Evolutionary conservation across 1,140 invertebrate species (phyloP).

Genomic region (Macrotrachela quadricornifera): DNA sequence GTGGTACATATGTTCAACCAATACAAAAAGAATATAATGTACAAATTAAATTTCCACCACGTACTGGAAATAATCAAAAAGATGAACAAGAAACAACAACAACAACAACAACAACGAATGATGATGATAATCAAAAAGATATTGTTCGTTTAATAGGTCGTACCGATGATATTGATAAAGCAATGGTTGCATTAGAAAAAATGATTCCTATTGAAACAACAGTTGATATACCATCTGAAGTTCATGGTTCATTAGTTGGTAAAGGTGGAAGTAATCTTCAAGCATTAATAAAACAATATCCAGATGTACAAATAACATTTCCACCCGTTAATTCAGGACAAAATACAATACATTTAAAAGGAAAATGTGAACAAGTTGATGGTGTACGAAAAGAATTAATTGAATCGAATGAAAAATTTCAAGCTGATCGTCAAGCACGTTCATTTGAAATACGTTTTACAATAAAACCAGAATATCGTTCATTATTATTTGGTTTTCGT

Average conservation of each 20-base stretch:
- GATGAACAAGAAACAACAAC: not conserved
- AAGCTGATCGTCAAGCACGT: too few relatives aligned
- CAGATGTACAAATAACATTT: slow-evolving; percentile 69
- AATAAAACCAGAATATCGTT: too few relatives aligned
- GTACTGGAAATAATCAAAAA: slow-evolving; percentile 16
- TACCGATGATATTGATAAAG: not conserved
- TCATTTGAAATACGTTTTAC: too few relatives aligned
- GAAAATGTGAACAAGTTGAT: too few relatives aligned
- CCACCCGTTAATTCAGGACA: slow-evolving; percentile 57
- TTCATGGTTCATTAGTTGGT: too few relatives aligned
- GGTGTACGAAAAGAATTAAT: too few relatives aligned
- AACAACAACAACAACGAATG: not conserved
- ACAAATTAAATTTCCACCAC: slow-evolving; percentile 29
- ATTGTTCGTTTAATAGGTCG: not conserved
- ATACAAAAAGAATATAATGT: slow-evolving; percentile 23
- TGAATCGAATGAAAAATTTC: too few relatives aligned
- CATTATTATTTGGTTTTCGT: too few relatives aligned
- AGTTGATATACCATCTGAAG: too few relatives aligned
- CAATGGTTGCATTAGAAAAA: not conserved
- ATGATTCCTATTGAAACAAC: not conserved
- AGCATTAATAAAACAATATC: slow-evolving; percentile 74
- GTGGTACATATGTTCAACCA: slow-evolving; percentile 23
- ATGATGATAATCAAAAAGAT: not conserved
- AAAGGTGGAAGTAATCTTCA: not conserved
- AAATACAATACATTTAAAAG: slow-evolving; percentile 41